Evolutionary conservation across 2,888 invertebrate species (phyloP), one percentile per base, ranked within the genome.

Genomic region (Drosophila conformis): DNA sequence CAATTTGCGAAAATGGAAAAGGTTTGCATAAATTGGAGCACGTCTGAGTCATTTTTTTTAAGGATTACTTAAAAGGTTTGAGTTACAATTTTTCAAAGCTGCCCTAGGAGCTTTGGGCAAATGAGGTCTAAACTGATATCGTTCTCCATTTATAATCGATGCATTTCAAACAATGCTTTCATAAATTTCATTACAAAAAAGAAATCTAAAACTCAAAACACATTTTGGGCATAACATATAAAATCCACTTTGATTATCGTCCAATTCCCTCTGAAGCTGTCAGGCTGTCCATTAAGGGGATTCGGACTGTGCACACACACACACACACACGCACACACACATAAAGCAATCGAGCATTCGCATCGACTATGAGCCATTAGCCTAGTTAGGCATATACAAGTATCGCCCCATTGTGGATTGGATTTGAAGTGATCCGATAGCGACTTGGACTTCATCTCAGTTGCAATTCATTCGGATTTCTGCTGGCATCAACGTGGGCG

Each of bases 401-500:
- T 49, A 61, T 29, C 31, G 61, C 33, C n/a, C 40, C 69, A 53
- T 74, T 54, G 42, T 51, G 63, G 40, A 60, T 57, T 33, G 52
- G 48, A 48, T 54, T 46, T 46, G 46, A 46, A 46, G 36, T 13
- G 38, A 79, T 53, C 49, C 52, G 73, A 67, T 56, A 60, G 58
- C 66, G 27, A 70, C 53, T 70, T 66, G 46, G 71, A 76, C 80
- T 70, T 69, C 76, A 75, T 48, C 63, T 67, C 46, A 46, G 15
- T 61, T 69, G 76, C 73, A 67, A 72, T 77, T 63, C 66, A 58
- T 78, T 69, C 69, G 62, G 68, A 56, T 60, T 76, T 73, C 33
- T 72, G 54, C n/a, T 64, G 65, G 35, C 42, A 51, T 31, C 27
- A 31, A 40, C 51, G 48, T 46, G 38, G 57, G 66, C 57, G 49